Evolutionary conservation across 2,113 vertebrate species (phyloP), one percentile per base, ranked within the genome.

Genomic region (Lates calcarifer): DNA sequence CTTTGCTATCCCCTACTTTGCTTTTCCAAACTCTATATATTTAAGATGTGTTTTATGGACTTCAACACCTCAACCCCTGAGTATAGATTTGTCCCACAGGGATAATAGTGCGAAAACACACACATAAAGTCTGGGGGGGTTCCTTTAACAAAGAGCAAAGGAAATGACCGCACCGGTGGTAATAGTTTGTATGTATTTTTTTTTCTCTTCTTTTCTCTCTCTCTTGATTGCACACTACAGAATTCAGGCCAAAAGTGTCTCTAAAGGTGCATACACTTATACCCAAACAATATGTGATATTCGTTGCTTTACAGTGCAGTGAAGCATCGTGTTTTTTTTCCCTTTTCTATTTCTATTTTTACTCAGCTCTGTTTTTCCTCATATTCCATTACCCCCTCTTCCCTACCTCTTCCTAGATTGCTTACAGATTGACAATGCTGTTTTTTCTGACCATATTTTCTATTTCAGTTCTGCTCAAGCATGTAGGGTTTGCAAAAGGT

Each of bases 381-480:
- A 26, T 45, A 37, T 39, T 33, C 26, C 28, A 67, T 77, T 77
- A 69, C 66, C 17, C 41, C 17, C 3, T 53, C 15, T 17, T 43
- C 8, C n/a, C 37, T 12, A 41, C 24, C 41, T 66, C 37, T 11
- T 17, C 45, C 6, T 33, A 58, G 60, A 82, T 81, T 86, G 71
- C 43, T 72, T 49, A 26, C 29, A 68, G 72, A 77, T 67, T 26
- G 49, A 66, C 49, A 80, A 1, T 49, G 83, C 22, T 43, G 6
- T 83, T 86, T 72, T 86, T 33, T 57, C 26, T 37, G 17, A 18
- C 20, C 18, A 74, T 56, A 20, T 80, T 86, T 87, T 68, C 37
- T 49, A 7, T 84, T 75, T 79, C 67, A 61, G 29, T 79, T 81
- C 31, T 24, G 2, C 29, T 56, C 35, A 26, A 68, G 35, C 7